A percentile compares a stretch with the other conserved stretches of the same genome.
These are phyloP conservation scores for Asobara japonica DNA, from an alignment of 1,140 invertebrate species.

Conservation along the genomic window DNA sequence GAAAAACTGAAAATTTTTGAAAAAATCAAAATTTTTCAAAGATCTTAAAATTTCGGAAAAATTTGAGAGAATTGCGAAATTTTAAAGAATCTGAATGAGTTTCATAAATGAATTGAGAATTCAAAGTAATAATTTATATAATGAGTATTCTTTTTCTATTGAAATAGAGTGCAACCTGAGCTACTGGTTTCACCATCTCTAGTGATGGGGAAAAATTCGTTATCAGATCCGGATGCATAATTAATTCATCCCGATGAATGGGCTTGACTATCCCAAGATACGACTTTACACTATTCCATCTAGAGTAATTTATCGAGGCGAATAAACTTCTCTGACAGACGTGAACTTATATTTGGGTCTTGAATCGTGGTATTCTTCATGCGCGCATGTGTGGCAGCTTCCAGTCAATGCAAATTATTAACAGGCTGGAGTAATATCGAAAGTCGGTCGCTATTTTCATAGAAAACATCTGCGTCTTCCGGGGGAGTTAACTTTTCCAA, in stretches of 20 bases:
- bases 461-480: background rate
- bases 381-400: background rate
- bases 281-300: background rate
- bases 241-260: background rate
- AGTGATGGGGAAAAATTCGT: background rate
- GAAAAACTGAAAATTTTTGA: too few relatives aligned
- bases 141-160: too few relatives aligned
- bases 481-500: background rate
- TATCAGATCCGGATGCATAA: background rate
- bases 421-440: background rate
- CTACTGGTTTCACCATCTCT: background rate
- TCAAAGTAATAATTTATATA: too few relatives aligned
- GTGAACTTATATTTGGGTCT: background rate
- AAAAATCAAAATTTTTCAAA: too few relatives aligned
- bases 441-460: slow-evolving; percentile 1
- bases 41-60: too few relatives aligned
- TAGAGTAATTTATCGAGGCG: background rate
- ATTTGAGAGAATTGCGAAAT: too few relatives aligned
- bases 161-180: too few relatives aligned
- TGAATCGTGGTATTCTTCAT: too few relatives aligned
- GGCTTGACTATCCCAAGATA: background rate
- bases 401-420: background rate
- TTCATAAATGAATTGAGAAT: too few relatives aligned
- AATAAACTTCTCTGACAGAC: background rate
- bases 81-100: too few relatives aligned